These are phyloP conservation scores for Hemicrepidius hirtus DNA, from an alignment of 2,888 invertebrate species.

Conservation along the genomic window DNA sequence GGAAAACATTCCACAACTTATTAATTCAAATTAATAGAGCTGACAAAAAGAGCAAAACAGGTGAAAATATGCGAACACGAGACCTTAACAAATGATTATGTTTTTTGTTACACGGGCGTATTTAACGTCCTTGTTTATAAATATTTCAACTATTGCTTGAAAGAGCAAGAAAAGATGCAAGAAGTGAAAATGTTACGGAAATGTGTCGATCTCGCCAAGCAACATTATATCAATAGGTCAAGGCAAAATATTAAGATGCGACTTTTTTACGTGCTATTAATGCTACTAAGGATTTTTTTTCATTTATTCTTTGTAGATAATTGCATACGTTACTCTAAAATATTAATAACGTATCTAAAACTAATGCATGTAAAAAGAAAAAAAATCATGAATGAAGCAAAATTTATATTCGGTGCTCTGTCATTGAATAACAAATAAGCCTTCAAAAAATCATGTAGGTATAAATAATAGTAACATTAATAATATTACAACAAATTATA, in stretches of 20 bases:
- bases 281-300: constrained; percentile 2
- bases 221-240: constrained; percentile 51
- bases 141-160: constrained; percentile 42
- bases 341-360: no score
- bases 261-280: constrained; percentile 31
- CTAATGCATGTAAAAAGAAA: neutral
- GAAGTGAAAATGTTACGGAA: constrained; percentile 42
- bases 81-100: constrained; percentile 40
- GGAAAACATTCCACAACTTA: constrained; percentile 39
- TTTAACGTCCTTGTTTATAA: constrained; percentile 45
- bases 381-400: constrained; percentile 23
- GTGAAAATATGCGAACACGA: constrained; percentile 39
- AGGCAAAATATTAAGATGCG: constrained; percentile 46
- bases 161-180: constrained; percentile 40
- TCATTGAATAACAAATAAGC: constrained; percentile 3
- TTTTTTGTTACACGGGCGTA: constrained; percentile 42
- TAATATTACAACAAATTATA: constrained; percentile 6
- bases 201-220: constrained; percentile 45
- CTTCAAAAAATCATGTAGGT: constrained; percentile 9
- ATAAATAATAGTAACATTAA: constrained; percentile 7
- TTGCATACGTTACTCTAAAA: neutral
- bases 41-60: constrained; percentile 39
- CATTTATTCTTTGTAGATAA: neutral
- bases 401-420: neutral
- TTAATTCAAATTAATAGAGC: constrained; percentile 44